A percentile compares a stretch with the other conserved stretches of the same genome.
Conservation (phyloP, 1,140 invertebrate species). For the Chionoecetes opilio region DNA sequence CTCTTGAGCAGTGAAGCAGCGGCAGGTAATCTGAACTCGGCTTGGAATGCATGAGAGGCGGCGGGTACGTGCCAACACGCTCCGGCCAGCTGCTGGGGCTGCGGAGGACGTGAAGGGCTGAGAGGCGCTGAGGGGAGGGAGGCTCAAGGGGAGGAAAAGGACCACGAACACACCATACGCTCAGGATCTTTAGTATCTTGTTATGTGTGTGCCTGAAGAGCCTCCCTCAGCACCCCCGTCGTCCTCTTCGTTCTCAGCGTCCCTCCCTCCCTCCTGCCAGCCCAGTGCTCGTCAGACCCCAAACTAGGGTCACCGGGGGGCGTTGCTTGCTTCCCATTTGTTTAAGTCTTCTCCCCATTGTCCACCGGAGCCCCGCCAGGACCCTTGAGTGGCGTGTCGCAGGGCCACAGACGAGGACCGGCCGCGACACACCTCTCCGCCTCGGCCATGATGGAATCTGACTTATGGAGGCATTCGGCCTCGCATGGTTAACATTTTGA, state of each 20-base stretch:
- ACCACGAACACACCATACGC: neutral
- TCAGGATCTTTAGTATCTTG: neutral
- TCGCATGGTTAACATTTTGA: neutral
- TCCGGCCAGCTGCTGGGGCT: conserved; percentile 40
- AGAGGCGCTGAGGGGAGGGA: neutral
- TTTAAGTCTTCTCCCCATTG: conserved; percentile 45
- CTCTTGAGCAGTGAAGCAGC: conserved; percentile 11
- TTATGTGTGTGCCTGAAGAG: neutral
- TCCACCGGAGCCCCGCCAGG: neutral
- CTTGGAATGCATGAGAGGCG: conserved; percentile 55
- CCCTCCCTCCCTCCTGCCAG: neutral
- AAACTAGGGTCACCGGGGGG: conserved; percentile 42
- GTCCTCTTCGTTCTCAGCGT: neutral
- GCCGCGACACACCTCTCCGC: neutral
- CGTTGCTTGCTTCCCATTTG: conserved; percentile 55
- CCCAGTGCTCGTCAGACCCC: neutral
- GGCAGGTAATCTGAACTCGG: conserved; percentile 50
- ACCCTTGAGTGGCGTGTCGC: neutral
- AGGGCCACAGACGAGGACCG: neutral
- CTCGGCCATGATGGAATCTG: neutral
- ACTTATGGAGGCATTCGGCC: neutral
- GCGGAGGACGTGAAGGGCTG: neutral
- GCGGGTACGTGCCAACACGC: conserved; percentile 50
- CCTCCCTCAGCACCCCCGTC: neutral
- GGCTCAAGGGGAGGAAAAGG: neutral